These are phyloP conservation scores for Caprella mutica DNA, from an alignment of 2,888 invertebrate genomes.

Conservation along the genomic window DNA sequence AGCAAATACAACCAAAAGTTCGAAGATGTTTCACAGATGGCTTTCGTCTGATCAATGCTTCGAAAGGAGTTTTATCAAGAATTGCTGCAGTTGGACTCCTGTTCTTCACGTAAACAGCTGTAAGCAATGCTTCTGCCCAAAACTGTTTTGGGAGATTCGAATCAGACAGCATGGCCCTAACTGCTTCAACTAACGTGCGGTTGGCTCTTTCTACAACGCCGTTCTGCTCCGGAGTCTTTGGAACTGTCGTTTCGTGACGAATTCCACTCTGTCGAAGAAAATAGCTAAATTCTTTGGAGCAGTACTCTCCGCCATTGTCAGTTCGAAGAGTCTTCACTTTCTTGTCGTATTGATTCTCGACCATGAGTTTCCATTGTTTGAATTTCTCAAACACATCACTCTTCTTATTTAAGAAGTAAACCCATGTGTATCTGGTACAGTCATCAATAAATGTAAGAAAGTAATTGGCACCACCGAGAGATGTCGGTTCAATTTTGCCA, in stretches of 20 bases:
- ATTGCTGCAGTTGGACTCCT: not conserved
- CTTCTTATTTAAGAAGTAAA: not conserved
- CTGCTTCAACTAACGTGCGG: not conserved
- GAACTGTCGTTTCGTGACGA: not conserved
- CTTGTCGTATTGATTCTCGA: not conserved
- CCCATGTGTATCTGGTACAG: not conserved
- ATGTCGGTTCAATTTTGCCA: not conserved
- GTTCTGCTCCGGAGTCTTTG: constrained; percentile 3
- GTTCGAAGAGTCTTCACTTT: not conserved
- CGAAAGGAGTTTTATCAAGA: not conserved
- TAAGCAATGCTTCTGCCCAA: not conserved
- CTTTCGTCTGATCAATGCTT: not conserved
- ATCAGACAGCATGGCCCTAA: not conserved
- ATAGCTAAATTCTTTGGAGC: not conserved
- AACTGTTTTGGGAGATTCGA: not conserved
- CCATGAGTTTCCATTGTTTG: not conserved
- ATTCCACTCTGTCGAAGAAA: not conserved
- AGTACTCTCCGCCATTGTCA: not conserved
- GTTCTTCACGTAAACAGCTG: not conserved
- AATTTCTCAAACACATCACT: not conserved
- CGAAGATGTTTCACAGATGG: not conserved
- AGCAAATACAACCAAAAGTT: not conserved
- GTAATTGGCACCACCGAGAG: not conserved
- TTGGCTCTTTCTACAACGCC: not conserved
- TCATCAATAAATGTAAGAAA: not conserved